Base-by-base conservation (phyloP, 64 coral and sea anemone genomes). In the Montipora cactus region DNA sequence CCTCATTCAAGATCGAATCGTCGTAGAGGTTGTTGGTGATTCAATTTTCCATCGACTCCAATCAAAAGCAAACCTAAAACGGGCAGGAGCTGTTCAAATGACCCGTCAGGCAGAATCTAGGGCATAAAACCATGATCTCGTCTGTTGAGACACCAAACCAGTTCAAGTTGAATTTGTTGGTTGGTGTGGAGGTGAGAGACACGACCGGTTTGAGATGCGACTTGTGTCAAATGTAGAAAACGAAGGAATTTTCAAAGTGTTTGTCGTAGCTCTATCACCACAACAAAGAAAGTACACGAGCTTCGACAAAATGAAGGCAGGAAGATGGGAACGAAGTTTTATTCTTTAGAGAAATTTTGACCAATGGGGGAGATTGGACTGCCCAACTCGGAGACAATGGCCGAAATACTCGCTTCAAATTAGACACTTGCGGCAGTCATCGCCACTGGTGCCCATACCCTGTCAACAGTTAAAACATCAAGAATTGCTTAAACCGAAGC, bases 371-470 rank as follows among this genome's bases (percentile, higher is more conserved):
- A 59, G 70, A 57, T 62, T 92, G 89, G 84, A 91, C 89, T 78
- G 92, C 88, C 14, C 81, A 94, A 68, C 49, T 94, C 52, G 68
- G 83, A 20, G 80, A 88, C 59, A 94, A 94, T 90, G 79, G 50
- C 67, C 66, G 88, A 47, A 76, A 87, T 45, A 93, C 81, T 73
- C 76, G 61, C 47, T 92, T 87, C 62, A 97, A 92, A 18, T 64
- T 97, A 47, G 70, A 94, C 77, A 97, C 92, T 70, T 87, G 88
- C 92, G 12, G 62, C 92, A 64, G 95, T 91, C 44, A 88, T 68
- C 19, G 81, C 79, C 19, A 57, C 89, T 28, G 79, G 88, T 91
- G 91, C 90, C 19, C 18, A 59, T 61, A 67, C 75, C 16, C 64
- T 77, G 70, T 94, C 37, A 37, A 37, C 37, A 88, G 88, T 44